phyloP scores from a whole-genome alignment of 2,113 vertebrate species.

The Phylloscopus trochiloides region DNA sequence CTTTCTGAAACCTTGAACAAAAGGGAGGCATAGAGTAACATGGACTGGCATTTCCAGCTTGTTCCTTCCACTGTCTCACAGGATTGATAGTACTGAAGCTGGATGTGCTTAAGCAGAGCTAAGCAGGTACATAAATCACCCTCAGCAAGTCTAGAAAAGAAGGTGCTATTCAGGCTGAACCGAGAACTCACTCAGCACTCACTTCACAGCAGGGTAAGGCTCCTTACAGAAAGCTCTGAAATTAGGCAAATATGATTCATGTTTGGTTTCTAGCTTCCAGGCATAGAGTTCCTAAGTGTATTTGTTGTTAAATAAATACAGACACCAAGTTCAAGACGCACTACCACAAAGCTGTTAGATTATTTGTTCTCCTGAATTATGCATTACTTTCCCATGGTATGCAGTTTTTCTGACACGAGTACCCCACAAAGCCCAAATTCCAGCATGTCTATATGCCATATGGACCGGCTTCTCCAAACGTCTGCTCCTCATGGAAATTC shows the following conservation, averaged over 20 bases:
- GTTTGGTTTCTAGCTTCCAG: conserved; percentile 28
- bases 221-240: not conserved
- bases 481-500: conserved; percentile 56
- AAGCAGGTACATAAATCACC: not conserved
- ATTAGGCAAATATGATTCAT: conserved; percentile 7
- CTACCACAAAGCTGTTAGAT: conserved; percentile 14
- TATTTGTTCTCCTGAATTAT: conserved; percentile 56
- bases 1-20: not conserved
- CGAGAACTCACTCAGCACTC: not conserved
- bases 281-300: not conserved
- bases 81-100: not conserved
- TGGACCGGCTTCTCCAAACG: conserved; percentile 24
- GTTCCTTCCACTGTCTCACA: not conserved
- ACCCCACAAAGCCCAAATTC: conserved; percentile 42
- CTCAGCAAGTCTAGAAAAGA: not conserved
- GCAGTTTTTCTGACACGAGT: conserved; percentile 31
- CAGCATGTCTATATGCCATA: conserved; percentile 24
- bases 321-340: not conserved
- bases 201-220: not conserved
- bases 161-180: not conserved
- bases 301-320: conserved; percentile 60
- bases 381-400: not conserved
- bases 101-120: not conserved
- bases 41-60: accelerated
- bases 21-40: not conserved